Evolutionary conservation across 2,888 invertebrate species (phyloP).

Genomic region (Buathra laborator): DNA sequence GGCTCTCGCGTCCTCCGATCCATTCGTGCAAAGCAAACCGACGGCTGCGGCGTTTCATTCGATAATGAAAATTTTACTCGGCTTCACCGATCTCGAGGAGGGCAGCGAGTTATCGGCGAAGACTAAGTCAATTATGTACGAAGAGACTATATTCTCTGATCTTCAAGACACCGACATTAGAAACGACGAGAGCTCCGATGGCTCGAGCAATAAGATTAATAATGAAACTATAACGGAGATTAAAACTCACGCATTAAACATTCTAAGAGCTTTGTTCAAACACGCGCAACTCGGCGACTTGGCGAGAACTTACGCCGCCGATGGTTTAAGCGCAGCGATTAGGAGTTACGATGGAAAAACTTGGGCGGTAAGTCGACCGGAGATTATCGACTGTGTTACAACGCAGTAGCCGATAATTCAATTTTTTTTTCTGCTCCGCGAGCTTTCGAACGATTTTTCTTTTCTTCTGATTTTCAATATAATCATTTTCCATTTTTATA

Average conservation of each 20-base stretch:
- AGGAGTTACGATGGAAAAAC: conserved; percentile 90
- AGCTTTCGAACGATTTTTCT: background rate
- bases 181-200: conserved; percentile 31
- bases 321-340: conserved; percentile 91
- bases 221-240: conserved; percentile 84
- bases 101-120: conserved; percentile 66
- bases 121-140: conserved; percentile 74
- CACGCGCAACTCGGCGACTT: conserved; percentile 91
- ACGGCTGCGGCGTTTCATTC: conserved; percentile 80
- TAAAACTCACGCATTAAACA: conserved; percentile 94
- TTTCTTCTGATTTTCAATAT: conserved; percentile 2
- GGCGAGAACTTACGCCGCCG: conserved; percentile 89
- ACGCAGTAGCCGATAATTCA: no score
- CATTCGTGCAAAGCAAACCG: conserved; percentile 87
- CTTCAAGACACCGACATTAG: conserved; percentile 63
- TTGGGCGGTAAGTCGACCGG: conserved; percentile 90
- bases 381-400: background rate
- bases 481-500: no score
- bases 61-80: conserved; percentile 81
- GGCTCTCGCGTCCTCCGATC: conserved; percentile 92
- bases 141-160: conserved; percentile 75
- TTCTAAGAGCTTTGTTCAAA: conserved; percentile 92
- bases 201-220: conserved; percentile 36
- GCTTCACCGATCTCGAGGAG: conserved; percentile 75
- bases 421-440: no score